These are phyloP conservation scores for Orussus abietinus DNA, from an alignment of 1,140 invertebrate species.

Conservation along the genomic window DNA sequence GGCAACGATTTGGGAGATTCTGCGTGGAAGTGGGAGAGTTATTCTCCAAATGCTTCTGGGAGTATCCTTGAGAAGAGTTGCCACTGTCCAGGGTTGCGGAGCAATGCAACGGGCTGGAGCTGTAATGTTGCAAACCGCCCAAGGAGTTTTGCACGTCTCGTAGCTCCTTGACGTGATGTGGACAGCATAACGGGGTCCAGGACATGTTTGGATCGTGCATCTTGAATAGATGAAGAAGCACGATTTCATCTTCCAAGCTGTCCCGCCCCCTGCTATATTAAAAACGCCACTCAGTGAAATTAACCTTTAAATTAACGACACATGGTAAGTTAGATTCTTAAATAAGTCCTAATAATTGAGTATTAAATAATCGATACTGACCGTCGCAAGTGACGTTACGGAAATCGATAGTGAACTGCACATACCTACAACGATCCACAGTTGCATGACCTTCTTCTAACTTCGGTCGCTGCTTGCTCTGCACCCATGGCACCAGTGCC, in stretches of 20 bases:
- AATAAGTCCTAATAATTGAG: no score
- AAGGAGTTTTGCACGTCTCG: conserved; percentile 25
- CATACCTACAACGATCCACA: conserved; percentile 31
- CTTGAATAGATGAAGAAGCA: conserved; percentile 54
- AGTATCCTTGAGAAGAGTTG: conserved; percentile 17
- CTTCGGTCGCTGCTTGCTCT: conserved; percentile 37
- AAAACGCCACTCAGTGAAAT: no score
- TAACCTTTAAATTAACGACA: no score
- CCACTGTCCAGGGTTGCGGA: conserved; percentile 16
- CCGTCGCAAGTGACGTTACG: no score
- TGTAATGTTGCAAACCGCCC: conserved; percentile 26
- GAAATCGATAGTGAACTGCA: no score
- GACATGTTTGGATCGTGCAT: conserved; percentile 50
- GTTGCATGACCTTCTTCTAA: conserved; percentile 27
- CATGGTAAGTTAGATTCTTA: no score
- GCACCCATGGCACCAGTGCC: conserved; percentile 41
- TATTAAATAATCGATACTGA: no score
- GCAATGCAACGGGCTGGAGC: conserved; percentile 27
- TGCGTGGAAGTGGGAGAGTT: conserved; percentile 26
- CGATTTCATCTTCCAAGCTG: conserved; percentile 52
- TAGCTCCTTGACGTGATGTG: conserved; percentile 32
- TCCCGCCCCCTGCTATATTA: no score
- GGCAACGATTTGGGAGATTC: conserved; percentile 23
- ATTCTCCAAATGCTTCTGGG: conserved; percentile 33
- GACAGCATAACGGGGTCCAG: conserved; percentile 36